These are phyloP conservation scores for Tipula confusa DNA, from an alignment of 2,888 invertebrate genomes.

Conservation along the genomic window DNA sequence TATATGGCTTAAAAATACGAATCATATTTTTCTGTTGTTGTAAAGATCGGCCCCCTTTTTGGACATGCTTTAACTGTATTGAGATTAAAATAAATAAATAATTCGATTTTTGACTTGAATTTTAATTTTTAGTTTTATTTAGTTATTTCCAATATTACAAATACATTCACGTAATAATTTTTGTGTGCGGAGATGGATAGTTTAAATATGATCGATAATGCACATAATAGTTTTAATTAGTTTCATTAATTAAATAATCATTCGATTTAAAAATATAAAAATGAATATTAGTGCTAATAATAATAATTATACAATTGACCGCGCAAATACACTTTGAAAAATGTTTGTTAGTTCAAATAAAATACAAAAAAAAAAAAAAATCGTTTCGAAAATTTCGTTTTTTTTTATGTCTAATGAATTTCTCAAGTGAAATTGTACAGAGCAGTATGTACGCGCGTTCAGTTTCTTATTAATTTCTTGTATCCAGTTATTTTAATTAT, in stretches of 20 bases:
- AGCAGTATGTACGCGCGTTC: background rate
- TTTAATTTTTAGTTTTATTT: background rate
- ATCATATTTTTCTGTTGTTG: too few species aligned
- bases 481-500: slow-evolving; percentile 20
- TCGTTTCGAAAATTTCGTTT: slow-evolving; percentile 8
- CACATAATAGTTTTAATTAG: background rate
- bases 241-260: background rate
- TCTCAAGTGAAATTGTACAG: background rate
- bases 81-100: background rate
- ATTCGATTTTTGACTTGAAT: background rate
- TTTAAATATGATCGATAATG: background rate
- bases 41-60: too few species aligned
- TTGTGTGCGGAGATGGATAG: background rate
- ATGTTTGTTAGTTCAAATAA: background rate
- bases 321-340: background rate
- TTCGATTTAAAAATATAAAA: background rate
- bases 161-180: background rate
- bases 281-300: background rate
- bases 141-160: background rate
- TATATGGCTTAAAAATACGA: too few species aligned
- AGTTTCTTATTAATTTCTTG: background rate
- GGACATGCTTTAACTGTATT: background rate
- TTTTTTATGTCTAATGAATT: background rate
- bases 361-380: background rate
- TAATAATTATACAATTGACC: background rate